These are phyloP conservation scores for Anguilla anguilla DNA, from an alignment of 2,797 vertebrate genomes.

Conservation along the genomic window DNA sequence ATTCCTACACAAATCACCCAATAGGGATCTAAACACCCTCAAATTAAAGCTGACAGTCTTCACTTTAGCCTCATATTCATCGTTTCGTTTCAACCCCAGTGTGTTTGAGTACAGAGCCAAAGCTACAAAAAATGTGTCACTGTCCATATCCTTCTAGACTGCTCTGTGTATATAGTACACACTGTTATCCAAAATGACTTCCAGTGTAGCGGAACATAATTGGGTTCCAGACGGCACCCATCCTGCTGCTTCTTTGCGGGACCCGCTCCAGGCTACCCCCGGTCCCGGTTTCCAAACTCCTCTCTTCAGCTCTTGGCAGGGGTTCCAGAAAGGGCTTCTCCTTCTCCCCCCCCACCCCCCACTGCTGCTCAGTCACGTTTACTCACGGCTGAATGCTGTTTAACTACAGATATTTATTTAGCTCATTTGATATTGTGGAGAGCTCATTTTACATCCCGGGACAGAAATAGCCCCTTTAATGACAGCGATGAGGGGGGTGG, in stretches of 20 bases:
- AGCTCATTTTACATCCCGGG: conserved; percentile 6
- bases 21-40: no score
- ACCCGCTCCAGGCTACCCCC: no score
- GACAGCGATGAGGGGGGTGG: neutral
- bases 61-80: no score
- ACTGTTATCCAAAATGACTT: no score
- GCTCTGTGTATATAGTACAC: no score
- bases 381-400: neutral
- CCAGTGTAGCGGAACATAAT: no score
- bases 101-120: no score
- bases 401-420: conserved; percentile 15
- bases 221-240: neutral
- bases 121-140: no score
- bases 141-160: no score
- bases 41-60: no score
- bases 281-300: neutral
- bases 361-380: neutral
- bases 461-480: conserved; percentile 21
- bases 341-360: neutral
- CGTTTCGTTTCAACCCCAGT: no score
- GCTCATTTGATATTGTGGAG: neutral
- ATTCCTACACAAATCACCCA: no score
- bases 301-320: neutral
- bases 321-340: neutral
- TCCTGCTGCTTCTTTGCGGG: neutral